A percentile compares a stretch with the other conserved stretches of the same genome.
These are phyloP conservation scores for Megalopta genalis DNA, from an alignment of 1,140 invertebrate species.

Conservation along the genomic window DNA sequence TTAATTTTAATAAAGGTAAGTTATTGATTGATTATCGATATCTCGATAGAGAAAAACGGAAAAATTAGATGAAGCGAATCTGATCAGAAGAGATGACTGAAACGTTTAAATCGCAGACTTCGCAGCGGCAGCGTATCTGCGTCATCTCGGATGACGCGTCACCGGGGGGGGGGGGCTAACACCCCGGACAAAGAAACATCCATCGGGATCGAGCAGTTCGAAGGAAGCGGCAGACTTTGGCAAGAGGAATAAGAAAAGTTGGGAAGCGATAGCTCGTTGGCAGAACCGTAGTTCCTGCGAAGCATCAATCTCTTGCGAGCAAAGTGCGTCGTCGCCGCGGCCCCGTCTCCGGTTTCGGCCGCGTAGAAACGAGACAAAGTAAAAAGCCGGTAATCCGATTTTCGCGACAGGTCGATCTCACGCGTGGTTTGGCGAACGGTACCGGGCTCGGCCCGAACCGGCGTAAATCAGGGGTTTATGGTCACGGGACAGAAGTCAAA, in stretches of 20 bases:
- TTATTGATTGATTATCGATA: too few relatives aligned
- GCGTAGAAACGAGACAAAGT: conserved; percentile 35
- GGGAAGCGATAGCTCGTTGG: not conserved
- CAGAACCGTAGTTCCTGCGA: not conserved
- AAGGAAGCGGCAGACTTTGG: too few relatives aligned
- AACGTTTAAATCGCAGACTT: too few relatives aligned
- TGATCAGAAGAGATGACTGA: too few relatives aligned
- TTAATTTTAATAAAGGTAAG: too few relatives aligned
- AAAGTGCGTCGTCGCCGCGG: conserved; percentile 18
- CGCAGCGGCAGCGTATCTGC: too few relatives aligned
- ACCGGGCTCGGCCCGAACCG: conserved; percentile 54
- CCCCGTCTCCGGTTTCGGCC: conserved; percentile 12
- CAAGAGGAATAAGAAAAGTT: not conserved
- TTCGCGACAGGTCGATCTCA: conserved; percentile 68
- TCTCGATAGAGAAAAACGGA: too few relatives aligned
- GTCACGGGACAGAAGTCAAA: conserved; percentile 73
- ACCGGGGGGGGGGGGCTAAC: too few relatives aligned
- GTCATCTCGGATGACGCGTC: too few relatives aligned
- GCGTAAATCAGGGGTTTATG: conserved; percentile 77
- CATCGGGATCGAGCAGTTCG: not conserved
- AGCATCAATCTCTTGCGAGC: conserved; percentile 10
- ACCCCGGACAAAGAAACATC: not conserved
- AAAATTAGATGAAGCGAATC: too few relatives aligned
- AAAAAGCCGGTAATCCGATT: conserved; percentile 61
- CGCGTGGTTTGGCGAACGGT: conserved; percentile 64